Conservation (phyloP, 1,140 invertebrate genomes). For the Megathymus violae region DNA sequence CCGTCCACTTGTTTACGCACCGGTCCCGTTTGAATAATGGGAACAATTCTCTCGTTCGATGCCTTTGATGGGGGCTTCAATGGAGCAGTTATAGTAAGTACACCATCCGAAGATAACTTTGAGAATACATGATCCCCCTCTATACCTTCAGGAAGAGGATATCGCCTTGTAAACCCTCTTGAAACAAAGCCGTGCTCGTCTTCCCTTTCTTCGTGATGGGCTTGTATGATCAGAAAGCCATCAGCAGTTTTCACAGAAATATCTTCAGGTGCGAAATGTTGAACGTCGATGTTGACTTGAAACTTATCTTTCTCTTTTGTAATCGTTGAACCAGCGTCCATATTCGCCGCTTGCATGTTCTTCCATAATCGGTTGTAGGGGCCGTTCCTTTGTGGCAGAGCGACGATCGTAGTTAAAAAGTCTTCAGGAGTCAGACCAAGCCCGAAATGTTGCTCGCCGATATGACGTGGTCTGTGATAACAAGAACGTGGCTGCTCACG, state of each 20-base stretch:
- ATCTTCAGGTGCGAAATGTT: slow-evolving; percentile 93
- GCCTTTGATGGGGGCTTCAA: slow-evolving; percentile 82
- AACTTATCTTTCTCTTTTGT: slow-evolving; percentile 75
- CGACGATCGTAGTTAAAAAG: slow-evolving; percentile 48
- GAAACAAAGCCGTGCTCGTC: slow-evolving; percentile 90
- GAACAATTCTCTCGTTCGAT: slow-evolving; percentile 84
- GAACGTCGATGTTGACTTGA: slow-evolving; percentile 90
- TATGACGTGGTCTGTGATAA: slow-evolving; percentile 30
- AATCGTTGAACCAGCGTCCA: slow-evolving; percentile 54
- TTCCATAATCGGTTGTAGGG: slow-evolving; percentile 59
- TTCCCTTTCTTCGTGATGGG: slow-evolving; percentile 89
- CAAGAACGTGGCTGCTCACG: slow-evolving; percentile 42
- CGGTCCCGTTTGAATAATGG: slow-evolving; percentile 86
- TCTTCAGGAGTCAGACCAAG: slow-evolving; percentile 60
- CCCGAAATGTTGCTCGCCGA: slow-evolving; percentile 61
- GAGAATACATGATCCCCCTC: slow-evolving; percentile 87
- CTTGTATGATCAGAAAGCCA: slow-evolving; percentile 87
- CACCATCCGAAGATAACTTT: slow-evolving; percentile 89
- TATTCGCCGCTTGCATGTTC: slow-evolving; percentile 49
- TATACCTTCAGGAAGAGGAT: slow-evolving; percentile 88
- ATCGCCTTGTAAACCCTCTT: slow-evolving; percentile 88
- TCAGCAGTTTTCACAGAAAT: slow-evolving; percentile 92
- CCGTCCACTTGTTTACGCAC: slow-evolving; percentile 56
- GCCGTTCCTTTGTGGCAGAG: slow-evolving; percentile 47
- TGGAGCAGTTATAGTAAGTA: slow-evolving; percentile 87